Base-by-base conservation (phyloP, 2,888 invertebrate genomes). In the Patella depressa region DNA sequence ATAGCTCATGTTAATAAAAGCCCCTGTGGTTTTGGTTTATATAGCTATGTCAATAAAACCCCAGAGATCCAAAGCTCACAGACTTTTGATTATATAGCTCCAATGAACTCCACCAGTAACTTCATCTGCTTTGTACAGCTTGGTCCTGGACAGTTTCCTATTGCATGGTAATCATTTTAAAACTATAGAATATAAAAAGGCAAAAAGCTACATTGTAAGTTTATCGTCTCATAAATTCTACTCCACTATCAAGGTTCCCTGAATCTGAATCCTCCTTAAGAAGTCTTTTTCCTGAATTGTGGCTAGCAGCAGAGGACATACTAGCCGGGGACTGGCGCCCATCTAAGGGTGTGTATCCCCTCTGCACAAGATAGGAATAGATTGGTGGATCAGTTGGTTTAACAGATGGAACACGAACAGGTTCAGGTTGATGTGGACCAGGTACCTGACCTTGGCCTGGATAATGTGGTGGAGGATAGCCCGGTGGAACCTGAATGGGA, bases 321-420 rank as follows among this genome's bases (percentile, higher is more conserved):
- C 78, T 83, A 4, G 76, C 79, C 11, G 83, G 85, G 24, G 82
- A 84, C 54, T 81, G 80, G 65, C 79, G 80, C 15, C 81, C 83
- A 75, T 85, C 87, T 57, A 84, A 55, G 53, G 85, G 87, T 12
- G 79, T 83, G 82, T 88, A 89, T 29, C 89, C 89, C 34, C 89
- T 78, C 72, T 85, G 87, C 15, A 89, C 89, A 24, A 89, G 82
- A 73, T 89, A 86, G 0, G 88, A 88, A 81, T 87, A 89, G 9
- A 87, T 82, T 14, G 87, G 88, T 24, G 85, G 85, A 0, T 85
- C 86, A 45, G 83, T 84, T 54, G 85, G 85, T 19, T 83, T 82
- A 29, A 84, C 79, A 69, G 81, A 81, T 75, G 77, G 76, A 29
- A 79, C 81, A 14, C 78, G 19, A 45, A 74, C 72, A 19, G 76